phyloP scores from a whole-genome alignment of 1,140 invertebrate species.

The Drosophila pseudoananassae region DNA sequence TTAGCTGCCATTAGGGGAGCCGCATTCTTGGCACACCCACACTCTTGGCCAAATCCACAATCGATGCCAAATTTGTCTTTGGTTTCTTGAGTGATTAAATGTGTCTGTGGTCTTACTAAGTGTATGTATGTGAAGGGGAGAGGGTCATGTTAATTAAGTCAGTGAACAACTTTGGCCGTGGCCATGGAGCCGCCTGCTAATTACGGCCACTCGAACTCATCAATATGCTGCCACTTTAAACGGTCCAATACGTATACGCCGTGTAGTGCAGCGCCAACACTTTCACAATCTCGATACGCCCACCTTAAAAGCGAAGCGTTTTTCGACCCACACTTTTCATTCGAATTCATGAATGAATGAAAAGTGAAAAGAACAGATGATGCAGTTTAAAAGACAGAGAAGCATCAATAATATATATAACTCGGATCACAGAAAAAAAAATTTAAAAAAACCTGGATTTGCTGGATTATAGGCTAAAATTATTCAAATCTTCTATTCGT shows the following conservation, averaged over 20 bases:
- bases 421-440: too few species aligned
- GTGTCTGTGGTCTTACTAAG: conserved; percentile 3
- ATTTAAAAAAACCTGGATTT: too few species aligned
- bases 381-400: not conserved
- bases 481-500: too few species aligned
- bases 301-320: conserved; percentile 28
- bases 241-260: conserved; percentile 56
- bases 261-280: conserved; percentile 41
- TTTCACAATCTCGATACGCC: conserved; percentile 57
- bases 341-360: conserved; percentile 51
- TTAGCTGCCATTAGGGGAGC: conserved; percentile 55
- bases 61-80: conserved; percentile 37
- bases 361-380: conserved; percentile 53
- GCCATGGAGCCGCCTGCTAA: conserved; percentile 59
- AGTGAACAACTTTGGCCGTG: conserved; percentile 57
- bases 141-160: conserved; percentile 57
- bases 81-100: conserved; percentile 33
- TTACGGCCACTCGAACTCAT: conserved; percentile 62
- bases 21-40: conserved; percentile 56
- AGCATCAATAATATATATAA: not conserved
- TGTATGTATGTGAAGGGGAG: conserved; percentile 19
- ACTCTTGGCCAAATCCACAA: conserved; percentile 11
- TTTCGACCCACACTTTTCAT: conserved; percentile 29
- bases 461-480: too few species aligned
- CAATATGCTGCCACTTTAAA: conserved; percentile 62